phyloP scores from a whole-genome alignment of 2,888 invertebrate genomes.

The Isoperla grammatica region DNA sequence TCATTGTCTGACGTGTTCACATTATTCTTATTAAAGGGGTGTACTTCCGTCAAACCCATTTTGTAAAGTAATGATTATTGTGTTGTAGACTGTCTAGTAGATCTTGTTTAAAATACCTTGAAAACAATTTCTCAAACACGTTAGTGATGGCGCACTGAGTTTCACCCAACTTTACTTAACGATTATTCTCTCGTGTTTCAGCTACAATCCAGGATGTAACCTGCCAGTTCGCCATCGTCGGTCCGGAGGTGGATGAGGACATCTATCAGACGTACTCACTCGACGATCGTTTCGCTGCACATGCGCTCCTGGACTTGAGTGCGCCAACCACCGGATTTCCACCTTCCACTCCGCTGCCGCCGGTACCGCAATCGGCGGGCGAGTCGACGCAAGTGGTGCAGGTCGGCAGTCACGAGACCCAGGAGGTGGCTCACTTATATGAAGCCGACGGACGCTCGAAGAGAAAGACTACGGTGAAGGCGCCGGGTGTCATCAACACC shows the following conservation, averaged over 20 bases:
- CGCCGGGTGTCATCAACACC: constrained; percentile 40
- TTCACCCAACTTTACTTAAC: too few relatives aligned
- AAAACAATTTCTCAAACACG: too few relatives aligned
- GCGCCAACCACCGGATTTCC: constrained; percentile 64
- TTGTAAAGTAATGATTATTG: too few relatives aligned
- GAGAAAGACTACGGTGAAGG: constrained; percentile 50
- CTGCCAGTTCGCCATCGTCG: constrained; percentile 38
- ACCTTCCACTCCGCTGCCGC: constrained; percentile 38
- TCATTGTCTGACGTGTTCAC: too few relatives aligned
- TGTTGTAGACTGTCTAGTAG: too few relatives aligned
- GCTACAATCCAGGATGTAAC: constrained; percentile 74
- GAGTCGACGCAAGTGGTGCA: too few relatives aligned
- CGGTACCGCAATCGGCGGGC: constrained; percentile 27
- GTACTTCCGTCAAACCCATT: too few relatives aligned
- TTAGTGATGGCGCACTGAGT: too few relatives aligned
- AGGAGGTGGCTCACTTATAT: constrained; percentile 83
- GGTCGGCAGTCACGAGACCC: constrained; percentile 44
- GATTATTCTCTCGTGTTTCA: constrained; percentile 44
- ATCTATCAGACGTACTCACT: constrained; percentile 84
- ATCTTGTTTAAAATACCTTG: too few relatives aligned
- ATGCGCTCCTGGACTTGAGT: constrained; percentile 83
- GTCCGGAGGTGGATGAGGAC: constrained; percentile 49
- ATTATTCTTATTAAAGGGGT: too few relatives aligned
- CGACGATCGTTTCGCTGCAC: constrained; percentile 71
- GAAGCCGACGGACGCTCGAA: constrained; percentile 89